Base-by-base conservation (phyloP, 2,113 vertebrate genomes). In the Buteo buteo region DNA sequence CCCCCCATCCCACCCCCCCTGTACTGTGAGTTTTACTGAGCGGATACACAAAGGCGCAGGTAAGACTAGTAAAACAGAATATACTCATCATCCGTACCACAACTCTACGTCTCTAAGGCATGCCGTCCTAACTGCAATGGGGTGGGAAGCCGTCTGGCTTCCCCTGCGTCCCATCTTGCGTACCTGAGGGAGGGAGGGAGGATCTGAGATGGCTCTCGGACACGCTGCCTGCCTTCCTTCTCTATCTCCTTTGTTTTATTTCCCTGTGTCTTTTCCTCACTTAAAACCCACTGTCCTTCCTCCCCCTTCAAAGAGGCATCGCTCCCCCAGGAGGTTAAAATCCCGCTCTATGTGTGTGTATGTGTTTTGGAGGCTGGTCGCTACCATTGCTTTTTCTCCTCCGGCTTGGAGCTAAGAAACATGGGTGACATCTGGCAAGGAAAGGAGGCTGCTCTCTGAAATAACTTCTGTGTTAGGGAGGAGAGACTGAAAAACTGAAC, bases 1-100 rank as follows among this genome's bases (percentile, higher is more conserved):
- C 36, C 36, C 36, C 36, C 36, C 36, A 36, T 36, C 36, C 36
- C 36, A 36, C 36, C 36, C 36, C 36, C 70, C 86, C 32, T 7
- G 49, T 50, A 31, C 40, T 25, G n/a, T 91, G 94, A 92, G 77
- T 81, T 93, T 88, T 62, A 80, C 94, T 80, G 85, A 93, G 94
- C 20, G 3, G 85, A 86, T 79, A 61, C 25, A 79, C 13, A 3
- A 94, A 86, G 94, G 88, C 44, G 76, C 77, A 83, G 95, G 88
- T 88, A 50, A 73, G 83, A 84, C 77, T 52, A 83, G 45, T 62
- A 45, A 77, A 55, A 79, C 86, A 82, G 64, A 84, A 78, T 29
- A 70, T 44, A 42, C 50, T 86, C 82, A 11, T 91, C 66, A 52
- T 61, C 76, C 29, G 18, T 28, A 92, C 66, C 88, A 82, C 87